Evolutionary conservation across 2,888 invertebrate genomes (phyloP).

Genomic region (Crossocerus cetratus): DNA sequence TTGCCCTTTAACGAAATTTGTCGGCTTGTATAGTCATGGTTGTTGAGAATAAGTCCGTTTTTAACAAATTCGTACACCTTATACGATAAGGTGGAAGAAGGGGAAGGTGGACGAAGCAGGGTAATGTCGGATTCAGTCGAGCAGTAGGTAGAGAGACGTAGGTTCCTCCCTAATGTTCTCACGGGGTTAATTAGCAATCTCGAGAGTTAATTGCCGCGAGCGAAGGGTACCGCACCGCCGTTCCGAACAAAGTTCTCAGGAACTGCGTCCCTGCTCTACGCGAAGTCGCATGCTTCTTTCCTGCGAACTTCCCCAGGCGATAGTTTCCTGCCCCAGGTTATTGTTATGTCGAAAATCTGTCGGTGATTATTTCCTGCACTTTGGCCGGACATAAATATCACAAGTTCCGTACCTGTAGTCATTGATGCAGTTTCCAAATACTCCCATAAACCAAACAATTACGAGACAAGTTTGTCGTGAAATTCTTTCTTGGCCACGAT

Average conservation of each 20-base stretch:
- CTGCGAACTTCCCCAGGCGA: constrained; percentile 17
- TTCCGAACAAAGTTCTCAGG: constrained; percentile 44
- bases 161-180: constrained; percentile 60
- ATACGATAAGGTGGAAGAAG: constrained; percentile 10
- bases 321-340: not conserved
- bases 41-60: too few species aligned
- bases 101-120: constrained; percentile 23
- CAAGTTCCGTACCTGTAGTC: too few species aligned
- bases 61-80: too few species aligned
- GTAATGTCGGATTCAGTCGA: constrained; percentile 20
- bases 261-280: constrained; percentile 24
- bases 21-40: too few species aligned
- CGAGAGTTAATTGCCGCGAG: constrained; percentile 63
- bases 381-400: too few species aligned
- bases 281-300: constrained; percentile 31
- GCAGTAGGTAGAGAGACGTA: constrained; percentile 56
- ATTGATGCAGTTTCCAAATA: too few species aligned
- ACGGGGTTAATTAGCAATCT: constrained; percentile 70
- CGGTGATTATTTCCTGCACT: too few species aligned
- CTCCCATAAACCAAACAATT: too few species aligned
- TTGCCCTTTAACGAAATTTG: too few species aligned
- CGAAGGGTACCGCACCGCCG: constrained; percentile 37
- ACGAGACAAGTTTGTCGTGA: too few species aligned
- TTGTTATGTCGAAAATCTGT: too few species aligned
- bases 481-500: too few species aligned